These are phyloP conservation scores for Bombus consobrinus DNA, from an alignment of 1,140 invertebrate genomes.

Conservation along the genomic window DNA sequence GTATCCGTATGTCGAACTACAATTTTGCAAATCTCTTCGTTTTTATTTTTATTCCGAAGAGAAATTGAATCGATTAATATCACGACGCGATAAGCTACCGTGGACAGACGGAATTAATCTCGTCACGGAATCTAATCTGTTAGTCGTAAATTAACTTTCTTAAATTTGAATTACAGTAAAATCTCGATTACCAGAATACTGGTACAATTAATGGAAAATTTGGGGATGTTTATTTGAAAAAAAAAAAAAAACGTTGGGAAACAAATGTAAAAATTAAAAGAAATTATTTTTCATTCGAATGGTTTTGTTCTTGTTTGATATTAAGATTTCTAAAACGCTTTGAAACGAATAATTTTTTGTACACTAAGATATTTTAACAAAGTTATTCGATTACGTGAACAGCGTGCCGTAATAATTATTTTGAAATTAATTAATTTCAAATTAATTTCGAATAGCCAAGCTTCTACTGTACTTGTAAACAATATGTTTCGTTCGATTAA, in stretches of 20 bases:
- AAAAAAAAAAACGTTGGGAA: background rate
- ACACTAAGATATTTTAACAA: no score
- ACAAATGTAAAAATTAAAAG: background rate
- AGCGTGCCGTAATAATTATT: no score
- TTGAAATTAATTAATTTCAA: no score
- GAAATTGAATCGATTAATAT: conserved; percentile 22
- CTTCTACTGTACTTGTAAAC: no score
- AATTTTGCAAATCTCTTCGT: background rate
- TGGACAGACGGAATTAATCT: background rate
- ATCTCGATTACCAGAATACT: background rate
- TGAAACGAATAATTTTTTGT: no score
- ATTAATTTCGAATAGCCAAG: no score
- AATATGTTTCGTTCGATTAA: no score
- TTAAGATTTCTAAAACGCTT: background rate
- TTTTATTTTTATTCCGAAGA: background rate
- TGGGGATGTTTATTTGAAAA: background rate
- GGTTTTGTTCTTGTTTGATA: background rate
- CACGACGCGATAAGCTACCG: background rate
- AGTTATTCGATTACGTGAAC: no score
- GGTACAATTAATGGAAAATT: background rate
- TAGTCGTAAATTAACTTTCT: background rate
- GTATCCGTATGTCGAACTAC: background rate
- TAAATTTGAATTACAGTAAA: background rate
- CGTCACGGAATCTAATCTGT: background rate
- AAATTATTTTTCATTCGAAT: background rate